A percentile compares a stretch with the other conserved stretches of the same genome.
Evolutionary conservation across 2,797 vertebrate genomes (phyloP).

Genomic region (Triplophysa yarkandensis): DNA sequence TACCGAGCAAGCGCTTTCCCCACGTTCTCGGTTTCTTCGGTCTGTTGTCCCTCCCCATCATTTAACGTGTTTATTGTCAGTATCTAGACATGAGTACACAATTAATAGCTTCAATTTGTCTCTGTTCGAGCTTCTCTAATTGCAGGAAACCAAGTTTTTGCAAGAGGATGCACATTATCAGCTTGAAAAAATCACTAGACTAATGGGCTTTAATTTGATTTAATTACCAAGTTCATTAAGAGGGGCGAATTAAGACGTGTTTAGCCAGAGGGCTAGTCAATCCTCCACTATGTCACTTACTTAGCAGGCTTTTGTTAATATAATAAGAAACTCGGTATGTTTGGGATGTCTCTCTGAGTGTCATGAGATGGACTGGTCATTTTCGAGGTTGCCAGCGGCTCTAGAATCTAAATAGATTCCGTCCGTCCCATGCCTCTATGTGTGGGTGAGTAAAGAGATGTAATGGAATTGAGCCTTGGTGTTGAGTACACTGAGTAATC

Average conservation of each 20-base stretch:
- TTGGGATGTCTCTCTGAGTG: neutral
- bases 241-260: constrained; percentile 62
- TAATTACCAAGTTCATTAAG: constrained; percentile 69
- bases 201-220: constrained; percentile 70
- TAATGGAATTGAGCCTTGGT: constrained; percentile 16
- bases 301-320: constrained; percentile 8
- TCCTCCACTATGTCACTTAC: constrained; percentile 43
- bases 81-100: constrained; percentile 57
- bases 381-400: too few relatives aligned
- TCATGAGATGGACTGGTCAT: too few relatives aligned
- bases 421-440: neutral
- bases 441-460: neutral
- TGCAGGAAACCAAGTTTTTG: constrained; percentile 57
- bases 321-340: neutral
- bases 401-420: too few relatives aligned
- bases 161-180: constrained; percentile 67
- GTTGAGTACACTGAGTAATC: constrained; percentile 15
- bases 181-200: constrained; percentile 64
- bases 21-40: neutral
- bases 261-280: constrained; percentile 60
- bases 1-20: neutral
- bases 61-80: constrained; percentile 51
- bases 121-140: constrained; percentile 59
- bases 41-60: constrained; percentile 12
- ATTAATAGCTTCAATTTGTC: constrained; percentile 63